These are phyloP conservation scores for Suillia variegata DNA, from an alignment of 2,888 invertebrate genomes.

Conservation along the genomic window DNA sequence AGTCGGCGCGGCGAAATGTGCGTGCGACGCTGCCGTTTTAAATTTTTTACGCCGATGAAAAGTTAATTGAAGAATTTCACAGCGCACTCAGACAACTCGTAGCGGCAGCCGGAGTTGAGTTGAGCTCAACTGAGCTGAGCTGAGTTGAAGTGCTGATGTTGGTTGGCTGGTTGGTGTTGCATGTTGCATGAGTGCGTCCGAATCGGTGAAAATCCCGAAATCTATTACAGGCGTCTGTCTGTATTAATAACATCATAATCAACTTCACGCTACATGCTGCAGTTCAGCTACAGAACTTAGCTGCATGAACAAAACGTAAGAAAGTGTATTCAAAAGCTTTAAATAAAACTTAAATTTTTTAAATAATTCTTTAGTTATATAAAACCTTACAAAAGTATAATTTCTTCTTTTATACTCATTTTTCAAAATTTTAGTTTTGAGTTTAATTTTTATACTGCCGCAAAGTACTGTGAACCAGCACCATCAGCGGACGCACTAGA, in stretches of 20 bases:
- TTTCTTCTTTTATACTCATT: too few species aligned
- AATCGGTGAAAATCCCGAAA: constrained; percentile 7
- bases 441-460: too few species aligned
- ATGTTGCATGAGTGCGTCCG: constrained; percentile 34
- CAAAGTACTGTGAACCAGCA: too few species aligned
- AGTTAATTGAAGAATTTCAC: constrained; percentile 40
- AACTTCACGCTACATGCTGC: not conserved
- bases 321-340: too few species aligned
- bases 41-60: constrained; percentile 26
- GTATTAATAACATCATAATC: not conserved
- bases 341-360: too few species aligned
- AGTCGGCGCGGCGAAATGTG: constrained; percentile 35
- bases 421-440: too few species aligned
- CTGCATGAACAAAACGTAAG: not conserved
- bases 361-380: too few species aligned
- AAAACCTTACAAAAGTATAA: too few species aligned
- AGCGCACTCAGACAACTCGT: constrained; percentile 32
- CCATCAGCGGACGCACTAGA: too few species aligned
- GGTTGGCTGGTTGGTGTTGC: constrained; percentile 24
- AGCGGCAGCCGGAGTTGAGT: not conserved
- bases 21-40: constrained; percentile 32
- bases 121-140: not conserved
- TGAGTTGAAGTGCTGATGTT: too few species aligned
- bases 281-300: not conserved
- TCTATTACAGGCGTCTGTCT: not conserved